phyloP scores from a whole-genome alignment of 2,113 vertebrate species.

The Probosciger aterrimus region DNA sequence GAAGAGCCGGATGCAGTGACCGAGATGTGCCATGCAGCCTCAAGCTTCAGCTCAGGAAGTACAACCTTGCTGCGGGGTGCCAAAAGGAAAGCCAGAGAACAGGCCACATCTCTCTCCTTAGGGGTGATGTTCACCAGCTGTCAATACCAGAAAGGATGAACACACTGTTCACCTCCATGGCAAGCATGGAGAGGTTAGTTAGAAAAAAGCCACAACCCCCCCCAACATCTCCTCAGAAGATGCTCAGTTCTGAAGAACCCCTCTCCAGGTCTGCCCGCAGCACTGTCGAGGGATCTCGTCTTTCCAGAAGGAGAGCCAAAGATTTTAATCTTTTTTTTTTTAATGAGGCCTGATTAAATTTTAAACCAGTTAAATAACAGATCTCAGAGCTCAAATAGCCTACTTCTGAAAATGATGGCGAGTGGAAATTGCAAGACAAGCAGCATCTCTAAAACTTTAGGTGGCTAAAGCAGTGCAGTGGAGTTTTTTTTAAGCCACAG shows the following conservation, averaged over 20 bases:
- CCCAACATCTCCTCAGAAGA: background rate
- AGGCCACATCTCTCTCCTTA: background rate
- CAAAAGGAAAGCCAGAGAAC: background rate
- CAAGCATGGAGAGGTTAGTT: background rate
- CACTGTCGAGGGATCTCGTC: background rate
- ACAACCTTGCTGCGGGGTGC: background rate
- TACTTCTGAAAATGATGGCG: conserved; percentile 4
- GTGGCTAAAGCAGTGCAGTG: background rate
- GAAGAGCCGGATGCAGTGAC: background rate
- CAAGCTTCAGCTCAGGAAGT: background rate
- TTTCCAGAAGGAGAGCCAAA: background rate
- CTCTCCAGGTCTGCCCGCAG: background rate
- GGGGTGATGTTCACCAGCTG: fast-evolving
- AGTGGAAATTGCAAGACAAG: conserved; percentile 34
- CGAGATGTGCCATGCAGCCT: background rate
- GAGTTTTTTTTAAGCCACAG: background rate
- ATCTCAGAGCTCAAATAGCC: conserved; percentile 25
- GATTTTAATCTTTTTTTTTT: background rate
- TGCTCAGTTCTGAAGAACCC: background rate
- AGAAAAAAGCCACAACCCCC: background rate
- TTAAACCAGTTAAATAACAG: conserved; percentile 52
- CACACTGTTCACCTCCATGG: background rate
- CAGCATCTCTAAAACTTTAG: background rate
- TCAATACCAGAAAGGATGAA: background rate
- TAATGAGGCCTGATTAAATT: conserved; percentile 42